phyloP scores from a whole-genome alignment of 2,113 vertebrate species.

The Cervus canadensis region DNA sequence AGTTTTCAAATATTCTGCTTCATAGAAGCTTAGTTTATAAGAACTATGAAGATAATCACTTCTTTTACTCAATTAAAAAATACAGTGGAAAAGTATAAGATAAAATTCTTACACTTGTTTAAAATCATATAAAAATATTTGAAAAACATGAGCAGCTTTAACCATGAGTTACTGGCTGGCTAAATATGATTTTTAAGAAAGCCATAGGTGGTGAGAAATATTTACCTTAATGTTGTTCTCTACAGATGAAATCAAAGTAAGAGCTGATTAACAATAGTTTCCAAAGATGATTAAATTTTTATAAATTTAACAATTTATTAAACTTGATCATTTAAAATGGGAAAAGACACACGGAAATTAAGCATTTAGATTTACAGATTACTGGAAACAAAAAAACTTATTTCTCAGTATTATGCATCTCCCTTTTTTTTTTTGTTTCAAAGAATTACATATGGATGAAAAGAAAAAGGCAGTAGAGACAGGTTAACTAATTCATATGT shows the following conservation, averaged over 20 bases:
- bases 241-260: background rate
- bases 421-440: background rate
- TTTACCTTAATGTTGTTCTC: background rate
- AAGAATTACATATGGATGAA: background rate
- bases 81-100: background rate
- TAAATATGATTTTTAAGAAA: conserved; percentile 5
- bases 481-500: background rate
- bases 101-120: background rate
- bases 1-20: background rate
- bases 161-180: background rate
- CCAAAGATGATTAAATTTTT: background rate
- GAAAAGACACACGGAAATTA: background rate
- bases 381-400: background rate
- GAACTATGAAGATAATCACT: background rate
- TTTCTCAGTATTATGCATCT: background rate
- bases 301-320: background rate
- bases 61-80: conserved; percentile 21
- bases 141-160: background rate
- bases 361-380: background rate
- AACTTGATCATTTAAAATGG: conserved; percentile 18
- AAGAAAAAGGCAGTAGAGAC: background rate
- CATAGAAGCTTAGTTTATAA: background rate
- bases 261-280: background rate
- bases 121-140: background rate
- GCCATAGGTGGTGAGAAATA: background rate